Conservation (phyloP, 2,797 vertebrate genomes). For the Halcyon chelicuti region DNA sequence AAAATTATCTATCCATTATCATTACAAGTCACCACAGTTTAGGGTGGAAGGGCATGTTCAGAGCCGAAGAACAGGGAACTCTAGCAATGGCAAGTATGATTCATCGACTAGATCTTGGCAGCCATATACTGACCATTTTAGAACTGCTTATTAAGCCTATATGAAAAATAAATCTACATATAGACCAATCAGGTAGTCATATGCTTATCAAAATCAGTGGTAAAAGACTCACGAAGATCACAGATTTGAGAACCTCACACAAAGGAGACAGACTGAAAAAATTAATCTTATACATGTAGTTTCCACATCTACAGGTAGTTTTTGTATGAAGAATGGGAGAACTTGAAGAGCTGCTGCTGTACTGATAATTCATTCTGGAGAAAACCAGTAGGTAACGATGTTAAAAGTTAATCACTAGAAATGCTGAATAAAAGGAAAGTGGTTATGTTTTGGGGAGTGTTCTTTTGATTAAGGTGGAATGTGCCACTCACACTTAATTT, state of each 20-base stretch:
- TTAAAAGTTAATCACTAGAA: not conserved
- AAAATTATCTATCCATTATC: not conserved
- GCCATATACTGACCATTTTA: not conserved
- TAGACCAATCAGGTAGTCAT: not conserved
- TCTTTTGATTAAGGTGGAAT: conserved; percentile 44
- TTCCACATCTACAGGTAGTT: not conserved
- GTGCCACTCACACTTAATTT: not conserved
- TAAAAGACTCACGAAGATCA: not conserved
- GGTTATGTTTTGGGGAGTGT: conserved; percentile 28
- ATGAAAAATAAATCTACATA: not conserved
- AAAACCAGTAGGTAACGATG: not conserved
- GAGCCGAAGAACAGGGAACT: not conserved
- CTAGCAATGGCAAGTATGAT: not conserved
- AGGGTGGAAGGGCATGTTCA: not conserved
- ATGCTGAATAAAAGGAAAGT: not conserved
- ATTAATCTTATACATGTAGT: rapidly evolving
- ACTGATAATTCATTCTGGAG: not conserved
- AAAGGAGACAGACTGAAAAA: not conserved
- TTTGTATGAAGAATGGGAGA: not conserved
- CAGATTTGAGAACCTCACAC: not conserved
- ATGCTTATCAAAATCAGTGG: not conserved
- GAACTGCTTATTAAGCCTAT: not conserved
- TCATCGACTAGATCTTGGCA: not conserved
- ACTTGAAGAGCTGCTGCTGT: not conserved
- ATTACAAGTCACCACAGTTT: not conserved